Conservation (phyloP, 2,888 invertebrate genomes). For the Arctia plantaginis region DNA sequence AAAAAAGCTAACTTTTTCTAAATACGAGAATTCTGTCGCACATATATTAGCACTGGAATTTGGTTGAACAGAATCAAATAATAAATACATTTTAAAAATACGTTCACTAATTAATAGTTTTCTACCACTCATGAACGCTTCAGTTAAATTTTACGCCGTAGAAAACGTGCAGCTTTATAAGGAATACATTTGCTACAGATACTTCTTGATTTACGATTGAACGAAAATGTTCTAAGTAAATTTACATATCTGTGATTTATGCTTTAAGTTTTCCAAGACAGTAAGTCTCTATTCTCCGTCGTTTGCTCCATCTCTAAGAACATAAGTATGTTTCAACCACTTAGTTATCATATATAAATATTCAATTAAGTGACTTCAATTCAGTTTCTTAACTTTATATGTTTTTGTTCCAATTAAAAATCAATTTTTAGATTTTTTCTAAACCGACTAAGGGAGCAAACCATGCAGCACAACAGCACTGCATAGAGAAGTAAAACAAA, state of each 20-base stretch:
- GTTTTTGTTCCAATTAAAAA: background rate
- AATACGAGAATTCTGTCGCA: too few species aligned
- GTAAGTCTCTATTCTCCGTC: background rate
- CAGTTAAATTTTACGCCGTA: background rate
- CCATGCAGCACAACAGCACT: too few species aligned
- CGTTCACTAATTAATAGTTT: background rate
- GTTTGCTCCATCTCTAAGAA: conserved; percentile 4
- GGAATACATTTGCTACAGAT: background rate
- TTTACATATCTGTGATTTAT: background rate
- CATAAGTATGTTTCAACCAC: background rate
- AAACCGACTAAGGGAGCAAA: too few species aligned
- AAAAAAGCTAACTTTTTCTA: background rate
- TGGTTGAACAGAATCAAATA: too few species aligned
- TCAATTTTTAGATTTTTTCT: too few species aligned
- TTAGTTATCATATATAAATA: background rate
- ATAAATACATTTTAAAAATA: background rate
- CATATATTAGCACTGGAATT: too few species aligned
- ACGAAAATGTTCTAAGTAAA: background rate
- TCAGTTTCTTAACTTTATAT: background rate
- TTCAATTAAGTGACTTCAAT: background rate
- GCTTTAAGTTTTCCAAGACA: background rate
- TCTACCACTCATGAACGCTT: background rate
- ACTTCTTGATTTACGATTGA: background rate
- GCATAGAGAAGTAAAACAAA: too few species aligned
- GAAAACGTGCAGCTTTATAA: background rate